Evolutionary conservation across 1,140 invertebrate species (phyloP).

Genomic region (Drosophila nigrodunni): DNA sequence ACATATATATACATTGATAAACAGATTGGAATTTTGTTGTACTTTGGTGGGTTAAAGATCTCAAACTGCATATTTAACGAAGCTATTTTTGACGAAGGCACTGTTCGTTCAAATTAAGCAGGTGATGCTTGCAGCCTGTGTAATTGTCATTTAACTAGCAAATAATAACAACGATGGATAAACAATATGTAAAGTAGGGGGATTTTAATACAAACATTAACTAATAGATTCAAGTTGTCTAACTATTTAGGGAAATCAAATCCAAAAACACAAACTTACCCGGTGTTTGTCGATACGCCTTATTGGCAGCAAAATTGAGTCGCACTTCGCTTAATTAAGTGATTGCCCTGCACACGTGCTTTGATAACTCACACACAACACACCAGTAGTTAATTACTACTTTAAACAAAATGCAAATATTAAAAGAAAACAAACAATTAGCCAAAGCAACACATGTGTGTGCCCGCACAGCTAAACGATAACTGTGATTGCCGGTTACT

Average conservation of each 20-base stretch:
- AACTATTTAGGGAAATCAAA: background rate
- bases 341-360: background rate
- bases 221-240: background rate
- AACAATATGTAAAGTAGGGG: background rate
- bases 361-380: background rate
- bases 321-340: slow-evolving; percentile 1
- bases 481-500: slow-evolving; percentile 14
- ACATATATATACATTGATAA: slow-evolving; percentile 22
- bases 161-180: slow-evolving; percentile 6
- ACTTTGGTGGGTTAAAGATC: slow-evolving; percentile 4
- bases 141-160: slow-evolving; percentile 29
- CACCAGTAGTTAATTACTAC: background rate
- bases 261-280: background rate
- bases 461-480: slow-evolving; percentile 3
- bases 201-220: background rate
- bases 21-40: slow-evolving; percentile 9
- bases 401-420: background rate
- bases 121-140: background rate
- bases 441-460: slow-evolving; percentile 13
- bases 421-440: background rate
- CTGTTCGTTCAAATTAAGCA: background rate
- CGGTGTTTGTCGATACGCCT: background rate
- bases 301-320: background rate
- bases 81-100: slow-evolving; percentile 12
- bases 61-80: background rate